Evolutionary conservation across 92 coral and sea anemone species (phyloP).

Genomic region (Meandrina meandrites): DNA sequence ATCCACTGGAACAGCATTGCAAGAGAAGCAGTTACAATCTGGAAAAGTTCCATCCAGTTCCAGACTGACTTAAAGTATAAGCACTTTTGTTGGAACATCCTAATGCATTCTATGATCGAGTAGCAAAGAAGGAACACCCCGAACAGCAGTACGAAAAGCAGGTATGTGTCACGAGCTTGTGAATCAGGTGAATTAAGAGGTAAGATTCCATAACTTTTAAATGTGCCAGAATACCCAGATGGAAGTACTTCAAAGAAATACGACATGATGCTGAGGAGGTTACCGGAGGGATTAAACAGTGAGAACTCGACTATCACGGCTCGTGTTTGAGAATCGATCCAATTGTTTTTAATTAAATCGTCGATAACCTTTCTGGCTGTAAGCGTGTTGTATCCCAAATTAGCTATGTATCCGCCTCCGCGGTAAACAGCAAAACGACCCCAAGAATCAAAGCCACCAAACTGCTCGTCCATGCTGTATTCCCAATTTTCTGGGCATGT

Average conservation of each 20-base stretch:
- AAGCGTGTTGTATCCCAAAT: conserved; percentile 28
- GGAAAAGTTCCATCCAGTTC: conserved; percentile 30
- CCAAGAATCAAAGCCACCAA: conserved; percentile 33
- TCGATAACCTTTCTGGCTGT: conserved; percentile 25
- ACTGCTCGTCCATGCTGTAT: not conserved
- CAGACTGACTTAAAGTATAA: conserved; percentile 12
- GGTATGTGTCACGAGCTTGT: not conserved
- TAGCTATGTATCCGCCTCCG: conserved; percentile 47
- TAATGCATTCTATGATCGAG: not conserved
- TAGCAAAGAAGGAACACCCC: conserved; percentile 13
- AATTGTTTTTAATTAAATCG: conserved; percentile 1
- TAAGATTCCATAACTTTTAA: conserved; percentile 15
- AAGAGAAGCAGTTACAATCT: conserved; percentile 9
- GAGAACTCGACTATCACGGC: conserved; percentile 42
- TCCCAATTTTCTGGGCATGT: conserved; percentile 37
- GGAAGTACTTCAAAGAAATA: conserved; percentile 34
- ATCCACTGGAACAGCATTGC: not conserved
- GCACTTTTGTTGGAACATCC: not conserved
- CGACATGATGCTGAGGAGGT: conserved; percentile 14
- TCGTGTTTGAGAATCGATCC: conserved; percentile 39
- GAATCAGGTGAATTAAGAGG: conserved; percentile 5
- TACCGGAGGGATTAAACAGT: conserved; percentile 28
- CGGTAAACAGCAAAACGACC: conserved; percentile 34
- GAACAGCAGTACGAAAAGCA: conserved; percentile 24
- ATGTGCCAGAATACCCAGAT: conserved; percentile 16